These are phyloP conservation scores for Arctopsyche grandis DNA, from an alignment of 1,140 invertebrate species.

Conservation along the genomic window DNA sequence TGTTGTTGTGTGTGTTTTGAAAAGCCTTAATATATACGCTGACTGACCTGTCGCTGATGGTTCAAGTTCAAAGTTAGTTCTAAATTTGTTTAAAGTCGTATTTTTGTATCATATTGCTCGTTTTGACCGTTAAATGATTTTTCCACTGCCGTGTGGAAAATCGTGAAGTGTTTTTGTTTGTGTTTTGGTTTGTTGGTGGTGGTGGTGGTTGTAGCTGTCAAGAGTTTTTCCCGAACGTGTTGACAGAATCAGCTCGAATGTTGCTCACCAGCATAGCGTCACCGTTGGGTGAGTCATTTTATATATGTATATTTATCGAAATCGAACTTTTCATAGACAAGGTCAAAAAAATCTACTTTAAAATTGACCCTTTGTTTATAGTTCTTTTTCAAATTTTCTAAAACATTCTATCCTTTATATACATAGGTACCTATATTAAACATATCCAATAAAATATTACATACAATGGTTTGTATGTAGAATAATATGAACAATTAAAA, in stretches of 20 bases:
- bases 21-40: no score
- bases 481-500: no score
- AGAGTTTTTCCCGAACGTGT: slow-evolving; percentile 22
- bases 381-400: no score
- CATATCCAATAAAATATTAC: no score
- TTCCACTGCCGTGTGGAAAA: not conserved
- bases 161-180: slow-evolving; percentile 28
- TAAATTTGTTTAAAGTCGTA: not conserved
- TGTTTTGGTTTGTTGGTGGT: not conserved
- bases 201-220: not conserved
- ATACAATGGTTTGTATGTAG: no score
- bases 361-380: no score
- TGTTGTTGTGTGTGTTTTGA: no score
- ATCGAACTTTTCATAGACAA: no score
- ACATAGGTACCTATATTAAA: no score
- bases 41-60: slow-evolving; percentile 31
- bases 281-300: slow-evolving; percentile 50
- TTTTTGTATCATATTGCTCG: no score
- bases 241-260: slow-evolving; percentile 47
- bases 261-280: slow-evolving; percentile 53
- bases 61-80: slow-evolving; percentile 42
- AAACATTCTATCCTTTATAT: no score
- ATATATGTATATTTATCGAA: not conserved
- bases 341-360: no score
- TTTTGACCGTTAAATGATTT: not conserved